These are phyloP conservation scores for Eptesicus fuscus DNA, from an alignment of 2,113 vertebrate species.

Conservation along the genomic window DNA sequence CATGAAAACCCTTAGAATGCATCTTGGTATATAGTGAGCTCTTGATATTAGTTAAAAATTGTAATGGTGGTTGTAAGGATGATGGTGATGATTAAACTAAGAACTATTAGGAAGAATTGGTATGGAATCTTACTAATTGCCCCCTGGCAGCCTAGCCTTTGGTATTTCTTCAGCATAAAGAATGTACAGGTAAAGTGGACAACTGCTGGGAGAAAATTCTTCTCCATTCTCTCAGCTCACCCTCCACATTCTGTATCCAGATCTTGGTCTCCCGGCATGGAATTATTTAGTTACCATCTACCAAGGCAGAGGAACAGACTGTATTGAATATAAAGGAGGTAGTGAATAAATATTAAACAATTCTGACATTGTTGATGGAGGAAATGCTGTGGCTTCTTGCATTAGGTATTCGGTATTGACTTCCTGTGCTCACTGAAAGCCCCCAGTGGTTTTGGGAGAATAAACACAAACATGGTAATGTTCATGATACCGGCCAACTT, in stretches of 20 bases:
- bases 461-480: neutral
- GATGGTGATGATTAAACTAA: neutral
- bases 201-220: neutral
- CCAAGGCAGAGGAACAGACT: neutral
- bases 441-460: neutral
- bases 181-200: neutral
- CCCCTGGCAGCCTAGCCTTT: neutral
- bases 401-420: slow-evolving; percentile 10
- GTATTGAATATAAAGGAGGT: neutral
- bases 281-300: slow-evolving; percentile 22
- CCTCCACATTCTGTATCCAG: neutral
- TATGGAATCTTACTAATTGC: neutral
- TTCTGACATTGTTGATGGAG: neutral
- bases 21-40: neutral
- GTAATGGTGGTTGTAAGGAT: neutral
- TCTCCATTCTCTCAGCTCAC: neutral
- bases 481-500: slow-evolving; percentile 16
- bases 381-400: neutral
- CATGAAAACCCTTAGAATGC: neutral
- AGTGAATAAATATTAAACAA: slow-evolving; percentile 22
- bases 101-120: neutral
- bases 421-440: neutral
- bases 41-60: neutral
- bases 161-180: neutral
- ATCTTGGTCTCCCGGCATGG: neutral